phyloP scores from a whole-genome alignment of 2,888 invertebrate species.

The Agrotis clavis region DNA sequence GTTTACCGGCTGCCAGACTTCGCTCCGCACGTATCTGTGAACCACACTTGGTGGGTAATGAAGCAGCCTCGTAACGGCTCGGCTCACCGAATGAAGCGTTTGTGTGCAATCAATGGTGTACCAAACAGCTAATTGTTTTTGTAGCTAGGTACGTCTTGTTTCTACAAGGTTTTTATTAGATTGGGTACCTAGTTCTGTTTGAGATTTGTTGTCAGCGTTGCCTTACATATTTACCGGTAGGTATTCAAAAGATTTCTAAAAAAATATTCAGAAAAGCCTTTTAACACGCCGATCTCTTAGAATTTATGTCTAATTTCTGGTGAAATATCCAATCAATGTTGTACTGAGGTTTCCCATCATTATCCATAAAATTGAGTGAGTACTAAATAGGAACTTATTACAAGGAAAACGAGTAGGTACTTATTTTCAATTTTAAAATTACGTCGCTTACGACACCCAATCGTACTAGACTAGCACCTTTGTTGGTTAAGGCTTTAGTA shows the following conservation, averaged over 20 bases:
- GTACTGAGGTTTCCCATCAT: too few species aligned
- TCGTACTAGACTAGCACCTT: too few species aligned
- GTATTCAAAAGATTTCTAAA: background rate
- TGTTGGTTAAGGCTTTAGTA: too few species aligned
- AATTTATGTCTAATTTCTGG: too few species aligned
- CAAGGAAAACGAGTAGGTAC: too few species aligned
- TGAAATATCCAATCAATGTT: too few species aligned
- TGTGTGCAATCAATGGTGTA: slow-evolving; percentile 42
- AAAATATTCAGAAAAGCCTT: too few species aligned
- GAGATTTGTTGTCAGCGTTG: background rate
- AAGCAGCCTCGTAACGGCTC: slow-evolving; percentile 56
- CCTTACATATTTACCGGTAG: background rate
- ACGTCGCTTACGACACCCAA: too few species aligned
- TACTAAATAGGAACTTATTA: too few species aligned
- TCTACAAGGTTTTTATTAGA: background rate
- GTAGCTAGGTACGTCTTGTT: slow-evolving; percentile 29
- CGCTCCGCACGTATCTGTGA: slow-evolving; percentile 71
- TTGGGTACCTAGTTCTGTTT: slow-evolving; percentile 13
- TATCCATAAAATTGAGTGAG: too few species aligned
- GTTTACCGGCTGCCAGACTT: slow-evolving; percentile 68
- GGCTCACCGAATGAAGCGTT: slow-evolving; percentile 46
- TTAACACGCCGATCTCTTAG: too few species aligned
- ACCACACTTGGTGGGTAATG: slow-evolving; percentile 76
- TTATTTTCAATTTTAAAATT: too few species aligned
- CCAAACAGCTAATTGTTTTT: slow-evolving; percentile 45